Percentiles rank a stretch among this genome's conserved stretches.
These are phyloP conservation scores for Cottus gobio DNA, from an alignment of 2,113 vertebrate genomes.

Conservation along the genomic window DNA sequence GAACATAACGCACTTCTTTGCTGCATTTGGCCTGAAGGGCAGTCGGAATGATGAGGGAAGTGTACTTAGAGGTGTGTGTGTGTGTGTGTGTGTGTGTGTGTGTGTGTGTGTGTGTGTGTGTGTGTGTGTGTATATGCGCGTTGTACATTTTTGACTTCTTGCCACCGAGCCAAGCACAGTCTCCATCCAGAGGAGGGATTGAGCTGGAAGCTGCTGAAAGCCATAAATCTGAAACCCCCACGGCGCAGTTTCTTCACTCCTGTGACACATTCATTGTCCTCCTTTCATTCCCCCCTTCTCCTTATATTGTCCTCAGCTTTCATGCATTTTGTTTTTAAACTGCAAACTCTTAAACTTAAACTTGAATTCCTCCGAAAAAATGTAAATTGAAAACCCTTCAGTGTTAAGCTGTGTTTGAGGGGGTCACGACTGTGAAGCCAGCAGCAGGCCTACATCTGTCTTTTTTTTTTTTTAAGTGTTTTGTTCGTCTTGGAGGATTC, in stretches of 20 bases:
- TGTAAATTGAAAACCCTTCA: conserved; percentile 5
- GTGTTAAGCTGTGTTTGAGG: background rate
- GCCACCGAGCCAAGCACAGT: conserved; percentile 43
- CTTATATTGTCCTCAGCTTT: conserved; percentile 43
- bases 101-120: conserved; percentile 9
- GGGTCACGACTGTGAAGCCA: conserved; percentile 44
- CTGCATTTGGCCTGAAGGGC: conserved; percentile 38
- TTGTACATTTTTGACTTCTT: conserved; percentile 63
- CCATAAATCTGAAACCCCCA: conserved; percentile 64
- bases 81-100: background rate
- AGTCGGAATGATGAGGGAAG: conserved; percentile 32
- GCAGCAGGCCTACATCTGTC: conserved; percentile 38
- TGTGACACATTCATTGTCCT: conserved; percentile 74
- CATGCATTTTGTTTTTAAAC: conserved; percentile 41
- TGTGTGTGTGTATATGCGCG: background rate
- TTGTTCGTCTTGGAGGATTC: conserved; percentile 42
- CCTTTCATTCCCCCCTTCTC: conserved; percentile 34
- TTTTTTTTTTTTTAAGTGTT: conserved; percentile 23
- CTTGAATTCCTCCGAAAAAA: conserved; percentile 29
- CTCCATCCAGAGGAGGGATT: conserved; percentile 55
- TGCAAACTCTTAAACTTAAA: conserved; percentile 38
- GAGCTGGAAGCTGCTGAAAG: conserved; percentile 64
- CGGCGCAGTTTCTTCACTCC: conserved; percentile 55
- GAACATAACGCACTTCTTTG: background rate
- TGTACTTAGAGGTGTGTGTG: conserved; percentile 4